Evolutionary conservation across 2,113 vertebrate species (phyloP), one percentile per base, ranked within the genome.

Genomic region (Clarias macrocephalus): DNA sequence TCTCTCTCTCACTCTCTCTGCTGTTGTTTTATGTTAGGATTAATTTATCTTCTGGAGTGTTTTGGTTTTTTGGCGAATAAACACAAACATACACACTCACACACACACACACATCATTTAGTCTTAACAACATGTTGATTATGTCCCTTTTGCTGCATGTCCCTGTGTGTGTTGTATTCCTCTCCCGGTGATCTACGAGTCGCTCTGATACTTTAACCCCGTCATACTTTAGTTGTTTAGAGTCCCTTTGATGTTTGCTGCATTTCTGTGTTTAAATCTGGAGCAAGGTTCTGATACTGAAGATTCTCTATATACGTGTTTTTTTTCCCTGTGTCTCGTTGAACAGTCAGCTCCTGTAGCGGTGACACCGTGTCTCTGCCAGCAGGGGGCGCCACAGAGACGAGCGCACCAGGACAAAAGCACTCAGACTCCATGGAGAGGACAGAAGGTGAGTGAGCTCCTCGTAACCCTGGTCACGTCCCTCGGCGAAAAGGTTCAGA

Each of bases 351-450:
- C 80, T 70, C 48, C 84, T 15, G 30, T 80, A 1, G 80, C 59
- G 18, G 88, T 87, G 59, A 82, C 83, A 1, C 81, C 60, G 21
- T 90, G 89, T 65, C 18, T 54, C 19, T 95, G 94, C 88, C 89
- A 82, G 66, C 91, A 92, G 87, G 73, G 21, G 8, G 72, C 82
- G 57, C 23, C 25, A 28, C 82, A 60, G 0, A 90, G 33, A 11
- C 85, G 16, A 12, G 86, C 28, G 25, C 91, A 90, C 79, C 87
- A 80, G 77, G 83, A 91, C 81, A 84, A 86, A 56, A 84, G 87
- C 56, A 92, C 89, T 5, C 93, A 94, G 89, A 94, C 92, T 0
- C 87, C 91, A 0, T 93, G 93, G 93, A 94, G 63, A 81, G 87
- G 89, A 59, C 82, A 76, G 23, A 83, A 52, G 3, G 94, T 93